Conservation (phyloP, 2,888 invertebrate species). For the Prenolepis imparis region DNA sequence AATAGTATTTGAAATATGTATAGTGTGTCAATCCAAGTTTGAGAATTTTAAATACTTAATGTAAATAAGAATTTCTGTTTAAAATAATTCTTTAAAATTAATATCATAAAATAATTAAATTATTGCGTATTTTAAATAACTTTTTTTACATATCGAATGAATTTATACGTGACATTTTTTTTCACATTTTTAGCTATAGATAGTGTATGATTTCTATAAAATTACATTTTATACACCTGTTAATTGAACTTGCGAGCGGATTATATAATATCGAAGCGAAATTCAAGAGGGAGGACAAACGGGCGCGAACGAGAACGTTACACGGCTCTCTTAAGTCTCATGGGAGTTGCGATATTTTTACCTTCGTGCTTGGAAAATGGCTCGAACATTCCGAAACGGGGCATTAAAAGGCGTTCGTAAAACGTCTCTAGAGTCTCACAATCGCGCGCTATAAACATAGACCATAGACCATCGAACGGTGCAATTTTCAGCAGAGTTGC, state of each 20-base stretch:
- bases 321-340: slow-evolving; percentile 25
- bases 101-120: background rate
- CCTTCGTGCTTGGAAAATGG: slow-evolving; percentile 34
- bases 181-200: background rate
- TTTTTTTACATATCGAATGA: background rate
- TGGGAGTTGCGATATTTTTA: slow-evolving; percentile 24
- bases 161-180: background rate
- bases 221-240: slow-evolving; percentile 9
- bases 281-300: background rate
- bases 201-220: background rate
- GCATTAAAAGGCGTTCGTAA: slow-evolving; percentile 52
- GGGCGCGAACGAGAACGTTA: slow-evolving; percentile 19
- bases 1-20: background rate
- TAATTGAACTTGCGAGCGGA: background rate
- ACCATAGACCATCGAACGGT: background rate
- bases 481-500: background rate
- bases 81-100: background rate
- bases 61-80: background rate
- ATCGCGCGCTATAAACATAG: slow-evolving; percentile 35
- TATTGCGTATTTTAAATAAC: background rate
- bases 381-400: slow-evolving; percentile 43
- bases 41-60: background rate
- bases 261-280: background rate
- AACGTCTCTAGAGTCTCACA: slow-evolving; percentile 39
- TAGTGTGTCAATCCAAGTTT: background rate